phyloP scores from a whole-genome alignment of 1,140 invertebrate species.

The Ceratoteleas bidentatus region DNA sequence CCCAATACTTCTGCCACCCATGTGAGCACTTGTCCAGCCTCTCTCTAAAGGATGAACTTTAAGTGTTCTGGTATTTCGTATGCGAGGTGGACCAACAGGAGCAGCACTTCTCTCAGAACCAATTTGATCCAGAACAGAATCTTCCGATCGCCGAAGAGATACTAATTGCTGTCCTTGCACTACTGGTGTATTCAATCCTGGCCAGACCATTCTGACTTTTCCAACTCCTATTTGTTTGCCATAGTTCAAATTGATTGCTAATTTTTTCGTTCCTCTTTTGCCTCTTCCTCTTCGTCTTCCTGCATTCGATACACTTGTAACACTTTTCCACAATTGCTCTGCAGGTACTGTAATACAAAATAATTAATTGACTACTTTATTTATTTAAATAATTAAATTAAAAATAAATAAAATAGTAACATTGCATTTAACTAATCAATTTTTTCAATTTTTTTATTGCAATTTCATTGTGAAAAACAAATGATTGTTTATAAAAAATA shows the following conservation, averaged over 20 bases:
- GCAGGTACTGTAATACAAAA: conserved; percentile 40
- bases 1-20: conserved; percentile 92
- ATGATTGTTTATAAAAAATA: too few species aligned
- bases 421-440: too few species aligned
- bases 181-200: conserved; percentile 93
- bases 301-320: conserved; percentile 97
- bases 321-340: conserved; percentile 93
- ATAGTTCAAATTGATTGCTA: conserved; percentile 91
- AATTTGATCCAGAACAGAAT: conserved; percentile 72
- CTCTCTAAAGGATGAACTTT: conserved; percentile 90
- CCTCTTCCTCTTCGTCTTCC: conserved; percentile 96
- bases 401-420: too few species aligned
- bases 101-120: too few species aligned
- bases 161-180: conserved; percentile 89
- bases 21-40: conserved; percentile 92
- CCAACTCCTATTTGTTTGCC: conserved; percentile 95
- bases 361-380: too few species aligned
- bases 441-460: too few species aligned
- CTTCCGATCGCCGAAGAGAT: conserved; percentile 86
- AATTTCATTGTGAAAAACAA: too few species aligned
- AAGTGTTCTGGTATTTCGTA: conserved; percentile 72
- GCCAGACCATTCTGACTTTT: conserved; percentile 93
- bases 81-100: too few species aligned
- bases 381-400: too few species aligned
- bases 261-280: conserved; percentile 87